phyloP scores from a whole-genome alignment of 2,888 invertebrate genomes.

The Brachyptera risi region DNA sequence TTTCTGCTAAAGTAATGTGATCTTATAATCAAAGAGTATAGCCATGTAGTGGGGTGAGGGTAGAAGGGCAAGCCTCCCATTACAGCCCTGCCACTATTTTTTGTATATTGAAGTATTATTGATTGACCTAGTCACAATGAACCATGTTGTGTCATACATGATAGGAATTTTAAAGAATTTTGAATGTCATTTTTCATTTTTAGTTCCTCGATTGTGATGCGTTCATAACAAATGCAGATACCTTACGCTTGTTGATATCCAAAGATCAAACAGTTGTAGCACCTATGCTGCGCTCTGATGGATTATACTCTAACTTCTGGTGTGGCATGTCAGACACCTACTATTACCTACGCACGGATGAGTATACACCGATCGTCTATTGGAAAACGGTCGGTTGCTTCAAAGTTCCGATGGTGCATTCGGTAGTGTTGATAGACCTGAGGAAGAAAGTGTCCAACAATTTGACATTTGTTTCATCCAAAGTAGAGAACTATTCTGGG shows the following conservation, averaged over 20 bases:
- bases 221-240: constrained; percentile 64
- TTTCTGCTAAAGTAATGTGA: no score
- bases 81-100: no score
- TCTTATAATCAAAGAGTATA: no score
- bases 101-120: no score
- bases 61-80: no score
- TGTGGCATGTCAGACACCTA: constrained; percentile 83
- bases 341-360: constrained; percentile 77
- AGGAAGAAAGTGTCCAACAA: constrained; percentile 53
- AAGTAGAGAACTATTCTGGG: constrained; percentile 61
- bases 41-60: no score
- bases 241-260: constrained; percentile 58
- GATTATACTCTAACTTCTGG: constrained; percentile 95
- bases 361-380: constrained; percentile 76
- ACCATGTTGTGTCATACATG: no score
- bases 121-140: no score
- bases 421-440: constrained; percentile 77
- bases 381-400: constrained; percentile 69
- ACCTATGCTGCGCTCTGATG: constrained; percentile 83
- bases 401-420: constrained; percentile 87
- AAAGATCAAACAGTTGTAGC: constrained; percentile 65
- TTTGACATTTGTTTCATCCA: constrained; percentile 69
- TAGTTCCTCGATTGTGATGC: constrained; percentile 85
- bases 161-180: no score
- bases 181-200: constrained; percentile 41